Conservation (phyloP, 2,888 invertebrate genomes). For the Dyspetes luteomarginatus region DNA sequence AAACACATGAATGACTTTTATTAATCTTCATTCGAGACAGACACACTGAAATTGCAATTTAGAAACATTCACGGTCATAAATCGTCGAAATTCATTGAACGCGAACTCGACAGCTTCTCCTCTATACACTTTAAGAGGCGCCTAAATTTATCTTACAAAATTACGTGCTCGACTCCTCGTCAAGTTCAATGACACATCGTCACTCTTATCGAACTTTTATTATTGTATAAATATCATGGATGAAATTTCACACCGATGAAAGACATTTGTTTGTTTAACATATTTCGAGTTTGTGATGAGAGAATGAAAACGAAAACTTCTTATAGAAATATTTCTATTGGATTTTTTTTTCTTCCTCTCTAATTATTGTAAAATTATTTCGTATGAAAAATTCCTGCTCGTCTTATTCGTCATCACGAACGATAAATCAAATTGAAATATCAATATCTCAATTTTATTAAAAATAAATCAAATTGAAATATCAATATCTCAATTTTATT, state of each 20-base stretch:
- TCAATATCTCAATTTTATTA: too few relatives aligned
- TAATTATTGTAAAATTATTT: too few relatives aligned
- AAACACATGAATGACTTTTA: background rate
- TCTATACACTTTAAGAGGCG: constrained; percentile 8
- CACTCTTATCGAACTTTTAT: constrained; percentile 3
- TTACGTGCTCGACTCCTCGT: constrained; percentile 24
- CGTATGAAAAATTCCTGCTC: too few relatives aligned
- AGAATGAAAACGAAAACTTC: background rate
- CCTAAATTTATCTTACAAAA: constrained; percentile 24
- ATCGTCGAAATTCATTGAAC: constrained; percentile 37
- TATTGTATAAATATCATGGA: constrained; percentile 23
- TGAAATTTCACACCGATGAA: constrained; percentile 21
- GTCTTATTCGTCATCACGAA: too few relatives aligned
- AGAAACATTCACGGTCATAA: constrained; percentile 12
- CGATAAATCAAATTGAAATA: too few relatives aligned
- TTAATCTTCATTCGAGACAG: background rate
- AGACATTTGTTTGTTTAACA: constrained; percentile 2
- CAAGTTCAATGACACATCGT: constrained; percentile 41
- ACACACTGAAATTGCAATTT: constrained; percentile 7
- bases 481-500: too few relatives aligned
- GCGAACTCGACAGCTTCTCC: background rate
- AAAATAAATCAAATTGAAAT: too few relatives aligned
- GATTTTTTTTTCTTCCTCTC: too few relatives aligned
- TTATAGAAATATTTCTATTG: background rate
- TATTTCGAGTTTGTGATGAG: background rate